Evolutionary conservation across 2,888 invertebrate genomes (phyloP).

Genomic region (Lottia scabra): DNA sequence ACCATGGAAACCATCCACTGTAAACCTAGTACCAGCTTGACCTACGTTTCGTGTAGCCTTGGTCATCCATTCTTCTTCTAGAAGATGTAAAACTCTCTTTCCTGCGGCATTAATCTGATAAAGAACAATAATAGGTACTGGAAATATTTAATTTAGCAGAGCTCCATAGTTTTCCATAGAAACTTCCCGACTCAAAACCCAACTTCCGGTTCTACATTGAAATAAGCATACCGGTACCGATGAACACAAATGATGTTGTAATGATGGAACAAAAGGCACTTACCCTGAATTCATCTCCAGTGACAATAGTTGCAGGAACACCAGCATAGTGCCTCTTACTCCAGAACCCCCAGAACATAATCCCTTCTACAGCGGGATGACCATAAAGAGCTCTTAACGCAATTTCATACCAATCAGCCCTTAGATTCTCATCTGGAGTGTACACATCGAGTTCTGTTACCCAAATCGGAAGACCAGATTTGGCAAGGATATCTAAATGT

Average conservation of each 20-base stretch:
- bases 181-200: too few species aligned
- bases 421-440: slow-evolving; percentile 28
- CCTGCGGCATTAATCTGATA: slow-evolving; percentile 29
- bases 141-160: background rate
- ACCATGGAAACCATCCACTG: slow-evolving; percentile 22
- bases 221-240: too few species aligned
- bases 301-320: slow-evolving; percentile 21
- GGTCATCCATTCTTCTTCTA: slow-evolving; percentile 24
- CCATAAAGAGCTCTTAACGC: slow-evolving; percentile 28
- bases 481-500: slow-evolving; percentile 35
- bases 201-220: too few species aligned
- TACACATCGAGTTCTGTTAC: slow-evolving; percentile 37
- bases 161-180: too few species aligned
- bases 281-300: slow-evolving; percentile 25
- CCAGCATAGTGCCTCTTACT: slow-evolving; percentile 17
- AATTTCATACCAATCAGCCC: slow-evolving; percentile 30
- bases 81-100: slow-evolving; percentile 16
- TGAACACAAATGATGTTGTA: too few species aligned
- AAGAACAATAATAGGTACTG: too few species aligned
- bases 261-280: background rate
- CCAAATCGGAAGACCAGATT: slow-evolving; percentile 40
- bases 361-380: slow-evolving; percentile 31
- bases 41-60: slow-evolving; percentile 1
- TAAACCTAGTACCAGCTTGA: slow-evolving; percentile 14
- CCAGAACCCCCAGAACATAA: slow-evolving; percentile 35